Evolutionary conservation across 2,888 invertebrate species (phyloP), one percentile per base, ranked within the genome.

Genomic region (Stenodera caucasica): DNA sequence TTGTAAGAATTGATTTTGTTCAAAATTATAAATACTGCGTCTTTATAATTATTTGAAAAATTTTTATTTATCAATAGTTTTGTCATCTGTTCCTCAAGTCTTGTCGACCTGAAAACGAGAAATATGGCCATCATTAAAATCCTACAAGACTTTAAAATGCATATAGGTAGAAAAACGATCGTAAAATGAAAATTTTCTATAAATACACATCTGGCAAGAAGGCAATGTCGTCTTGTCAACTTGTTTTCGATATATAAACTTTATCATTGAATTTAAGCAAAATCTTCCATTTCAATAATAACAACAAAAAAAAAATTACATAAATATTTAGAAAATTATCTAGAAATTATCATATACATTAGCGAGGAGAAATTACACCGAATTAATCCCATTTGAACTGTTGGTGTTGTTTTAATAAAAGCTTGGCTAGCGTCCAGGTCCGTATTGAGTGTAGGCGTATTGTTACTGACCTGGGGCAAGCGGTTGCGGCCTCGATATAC

Each of bases 391-490:
- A 45, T 12, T 45, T 21, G 40, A 45, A 21, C 15, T 12, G 21
- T 11, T 21, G 0, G n/a, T 45, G 12, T 23, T 45, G 18, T 45
- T 21, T 45, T 45, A 45, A 37, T 45, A 45, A 45, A n/a, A 45
- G 45, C 12, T 58, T 58, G 63, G 63, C 57, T 49, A 55, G 12
- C 49, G 52, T 63, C 63, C 63, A 63, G 60, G 61, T 54, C 63
- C 59, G 61, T 57, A 59, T 54, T 56, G 15, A 33, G 26, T 51
- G 63, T 63, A 56, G 61, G 57, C 51, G 58, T 63, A 57, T 63
- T 63, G 67, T 68, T 65, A 65, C 67, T 68, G 67, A 68, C 66
- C 66, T 66, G 64, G 61, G 64, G 63, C 63, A 68, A 64, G 30
- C 57, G 21, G 52, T 18, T 26, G 52, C 63, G 60, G 53, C 64